Percentiles rank a stretch among this genome's conserved stretches.
Conservation (phyloP, 2,797 vertebrate species). For the Astyanax mexicanus region DNA sequence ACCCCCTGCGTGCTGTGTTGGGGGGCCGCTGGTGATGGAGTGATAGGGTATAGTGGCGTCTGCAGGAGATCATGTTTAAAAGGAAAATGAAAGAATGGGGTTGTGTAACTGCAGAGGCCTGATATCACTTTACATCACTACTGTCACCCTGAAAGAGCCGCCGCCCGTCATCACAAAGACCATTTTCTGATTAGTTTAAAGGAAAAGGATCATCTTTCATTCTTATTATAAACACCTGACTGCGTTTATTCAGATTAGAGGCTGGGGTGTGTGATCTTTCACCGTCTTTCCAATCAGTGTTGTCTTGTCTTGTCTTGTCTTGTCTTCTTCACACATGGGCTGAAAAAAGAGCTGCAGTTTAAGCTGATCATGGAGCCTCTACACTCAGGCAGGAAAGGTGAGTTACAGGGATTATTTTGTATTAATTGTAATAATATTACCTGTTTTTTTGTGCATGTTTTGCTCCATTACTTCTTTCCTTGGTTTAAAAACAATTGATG, state of each 20-base stretch:
- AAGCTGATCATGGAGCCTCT: conserved; percentile 83
- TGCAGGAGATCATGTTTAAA: conserved; percentile 62
- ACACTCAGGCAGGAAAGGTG: conserved; percentile 74
- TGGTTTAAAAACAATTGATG: too few relatives aligned
- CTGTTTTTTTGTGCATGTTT: too few relatives aligned
- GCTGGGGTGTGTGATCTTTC: background rate
- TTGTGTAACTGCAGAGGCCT: conserved; percentile 59
- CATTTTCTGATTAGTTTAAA: conserved; percentile 38
- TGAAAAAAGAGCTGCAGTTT: conserved; percentile 85
- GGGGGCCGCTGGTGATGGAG: conserved; percentile 49
- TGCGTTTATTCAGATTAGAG: background rate
- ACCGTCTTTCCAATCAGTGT: too few relatives aligned
- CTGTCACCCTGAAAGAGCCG: conserved; percentile 45
- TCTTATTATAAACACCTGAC: background rate
- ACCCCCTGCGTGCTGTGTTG: conserved; percentile 23
- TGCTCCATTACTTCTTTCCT: too few relatives aligned
- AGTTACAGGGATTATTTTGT: too few relatives aligned
- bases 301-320: background rate
- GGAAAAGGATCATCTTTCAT: conserved; percentile 27
- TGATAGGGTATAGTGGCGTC: conserved; percentile 65
- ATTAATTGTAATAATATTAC: too few relatives aligned
- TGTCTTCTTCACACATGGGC: conserved; percentile 9
- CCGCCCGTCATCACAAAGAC: conserved; percentile 53
- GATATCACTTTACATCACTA: conserved; percentile 64
- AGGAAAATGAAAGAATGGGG: conserved; percentile 50